phyloP scores from a whole-genome alignment of 2,888 invertebrate genomes.

The Cryptocephalus primarius region DNA sequence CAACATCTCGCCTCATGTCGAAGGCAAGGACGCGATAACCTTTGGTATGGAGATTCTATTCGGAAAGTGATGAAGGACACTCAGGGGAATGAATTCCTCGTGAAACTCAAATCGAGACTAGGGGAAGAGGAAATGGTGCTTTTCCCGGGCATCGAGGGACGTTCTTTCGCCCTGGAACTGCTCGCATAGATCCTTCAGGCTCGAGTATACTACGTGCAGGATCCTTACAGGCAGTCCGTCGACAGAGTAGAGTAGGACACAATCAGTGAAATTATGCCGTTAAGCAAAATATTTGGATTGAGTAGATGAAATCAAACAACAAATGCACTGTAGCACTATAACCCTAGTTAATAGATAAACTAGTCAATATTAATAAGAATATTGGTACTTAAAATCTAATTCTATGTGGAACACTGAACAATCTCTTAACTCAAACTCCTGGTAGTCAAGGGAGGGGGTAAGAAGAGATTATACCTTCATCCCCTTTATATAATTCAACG shows the following conservation, averaged over 20 bases:
- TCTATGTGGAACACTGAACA: no score
- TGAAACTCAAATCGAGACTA: background rate
- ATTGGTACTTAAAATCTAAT: no score
- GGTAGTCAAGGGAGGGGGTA: no score
- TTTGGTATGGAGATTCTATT: conserved; percentile 46
- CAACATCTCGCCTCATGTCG: conserved; percentile 37
- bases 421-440: no score
- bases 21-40: conserved; percentile 1
- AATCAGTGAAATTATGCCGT: conserved; percentile 43
- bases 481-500: no score
- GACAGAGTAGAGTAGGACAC: conserved; percentile 42
- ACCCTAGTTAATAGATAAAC: no score
- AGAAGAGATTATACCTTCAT: no score
- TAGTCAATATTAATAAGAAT: no score
- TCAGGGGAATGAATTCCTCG: background rate
- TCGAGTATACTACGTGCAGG: conserved; percentile 45
- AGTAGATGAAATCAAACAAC: no score
- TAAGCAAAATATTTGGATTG: conserved; percentile 32
- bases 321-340: no score
- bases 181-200: conserved; percentile 42
- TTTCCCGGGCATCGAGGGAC: conserved; percentile 60
- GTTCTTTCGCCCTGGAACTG: conserved; percentile 43
- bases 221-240: conserved; percentile 35
- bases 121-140: conserved; percentile 30
- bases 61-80: conserved; percentile 50